Evolutionary conservation across 92 coral and sea anemone genomes (phyloP).

Genomic region (Galaxea fascicularis): DNA sequence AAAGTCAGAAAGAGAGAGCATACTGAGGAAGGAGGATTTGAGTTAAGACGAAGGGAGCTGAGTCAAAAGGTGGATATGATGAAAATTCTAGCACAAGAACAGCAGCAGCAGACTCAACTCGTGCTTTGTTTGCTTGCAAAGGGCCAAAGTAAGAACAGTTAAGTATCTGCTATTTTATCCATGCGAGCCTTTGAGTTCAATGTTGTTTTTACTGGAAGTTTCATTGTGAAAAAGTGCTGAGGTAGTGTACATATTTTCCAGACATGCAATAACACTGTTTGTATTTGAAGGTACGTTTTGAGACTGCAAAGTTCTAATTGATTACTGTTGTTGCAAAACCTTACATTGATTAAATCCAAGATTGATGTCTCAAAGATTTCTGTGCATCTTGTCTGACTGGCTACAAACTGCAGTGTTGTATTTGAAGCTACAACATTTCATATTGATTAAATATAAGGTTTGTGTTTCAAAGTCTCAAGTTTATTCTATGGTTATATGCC

Average conservation of each 20-base stretch:
- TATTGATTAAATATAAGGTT: too few species aligned
- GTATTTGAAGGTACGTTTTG: too few species aligned
- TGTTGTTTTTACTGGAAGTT: conserved; percentile 2
- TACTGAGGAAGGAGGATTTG: conserved; percentile 33
- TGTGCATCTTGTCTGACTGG: too few species aligned
- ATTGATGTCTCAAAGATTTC: too few species aligned
- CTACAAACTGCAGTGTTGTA: too few species aligned
- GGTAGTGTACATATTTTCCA: background rate
- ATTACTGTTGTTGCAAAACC: too few species aligned
- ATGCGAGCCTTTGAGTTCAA: background rate
- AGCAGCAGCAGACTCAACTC: conserved; percentile 11
- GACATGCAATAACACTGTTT: background rate
- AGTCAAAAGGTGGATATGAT: conserved; percentile 8
- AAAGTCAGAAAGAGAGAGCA: conserved; percentile 38
- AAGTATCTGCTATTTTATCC: conserved; percentile 20
- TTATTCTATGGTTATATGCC: too few species aligned
- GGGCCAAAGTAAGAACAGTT: conserved; percentile 13
- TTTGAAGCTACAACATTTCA: too few species aligned
- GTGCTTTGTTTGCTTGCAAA: conserved; percentile 11
- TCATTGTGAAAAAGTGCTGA: conserved; percentile 8
- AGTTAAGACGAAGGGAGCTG: conserved; percentile 11
- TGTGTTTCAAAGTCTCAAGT: too few species aligned
- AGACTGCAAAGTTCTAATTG: too few species aligned
- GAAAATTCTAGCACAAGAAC: conserved; percentile 14
- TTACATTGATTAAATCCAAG: too few species aligned